Evolutionary conservation across 2,888 invertebrate species (phyloP).

Genomic region (Phortica okadai): DNA sequence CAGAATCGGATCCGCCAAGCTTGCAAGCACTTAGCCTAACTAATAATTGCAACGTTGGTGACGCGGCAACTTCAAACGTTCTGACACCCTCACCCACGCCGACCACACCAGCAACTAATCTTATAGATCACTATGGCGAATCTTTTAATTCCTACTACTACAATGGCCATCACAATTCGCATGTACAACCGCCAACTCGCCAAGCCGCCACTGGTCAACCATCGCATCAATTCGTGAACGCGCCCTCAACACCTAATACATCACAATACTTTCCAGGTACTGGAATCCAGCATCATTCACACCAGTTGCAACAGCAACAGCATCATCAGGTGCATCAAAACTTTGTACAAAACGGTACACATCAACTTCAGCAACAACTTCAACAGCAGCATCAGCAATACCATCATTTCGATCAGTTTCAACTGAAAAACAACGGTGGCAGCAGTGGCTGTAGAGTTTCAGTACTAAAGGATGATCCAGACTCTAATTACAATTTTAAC

Average conservation of each 20-base stretch:
- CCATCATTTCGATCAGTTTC: constrained; percentile 57
- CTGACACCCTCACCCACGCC: constrained; percentile 62
- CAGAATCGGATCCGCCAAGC: constrained; percentile 57
- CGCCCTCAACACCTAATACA: constrained; percentile 36
- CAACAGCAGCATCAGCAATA: constrained; percentile 53
- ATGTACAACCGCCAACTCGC: constrained; percentile 9
- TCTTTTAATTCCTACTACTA: constrained; percentile 61
- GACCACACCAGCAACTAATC: constrained; percentile 54
- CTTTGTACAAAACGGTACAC: constrained; percentile 9
- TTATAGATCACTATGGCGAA: constrained; percentile 57
- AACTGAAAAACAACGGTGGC: constrained; percentile 44
- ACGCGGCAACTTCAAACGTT: constrained; percentile 53
- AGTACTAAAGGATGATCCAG: constrained; percentile 57
- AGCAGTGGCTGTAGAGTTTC: constrained; percentile 48
- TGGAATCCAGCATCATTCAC: constrained; percentile 44
- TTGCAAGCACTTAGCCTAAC: constrained; percentile 56
- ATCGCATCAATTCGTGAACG: not conserved
- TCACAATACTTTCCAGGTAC: constrained; percentile 52
- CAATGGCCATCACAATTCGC: constrained; percentile 52
- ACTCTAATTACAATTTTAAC: constrained; percentile 61
- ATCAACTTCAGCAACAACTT: constrained; percentile 48
- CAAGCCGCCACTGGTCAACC: constrained; percentile 5
- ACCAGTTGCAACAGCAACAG: constrained; percentile 40
- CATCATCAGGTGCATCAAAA: constrained; percentile 36
- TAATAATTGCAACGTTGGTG: constrained; percentile 36